Evolutionary conservation across 1,140 invertebrate species (phyloP).

Genomic region (Chrysomallon squamiferum): DNA sequence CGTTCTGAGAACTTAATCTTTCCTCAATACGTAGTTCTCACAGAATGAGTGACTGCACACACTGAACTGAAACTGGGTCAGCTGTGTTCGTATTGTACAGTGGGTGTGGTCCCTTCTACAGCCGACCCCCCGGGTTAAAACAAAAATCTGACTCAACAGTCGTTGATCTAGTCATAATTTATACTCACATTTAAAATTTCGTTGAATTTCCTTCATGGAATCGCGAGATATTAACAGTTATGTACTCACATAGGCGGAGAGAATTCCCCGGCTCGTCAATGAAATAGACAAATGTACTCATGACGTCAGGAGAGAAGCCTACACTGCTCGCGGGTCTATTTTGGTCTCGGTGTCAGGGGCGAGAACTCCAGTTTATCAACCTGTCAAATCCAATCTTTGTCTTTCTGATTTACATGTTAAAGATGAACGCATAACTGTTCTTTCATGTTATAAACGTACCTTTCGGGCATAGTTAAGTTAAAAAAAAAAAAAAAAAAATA

Average conservation of each 20-base stretch:
- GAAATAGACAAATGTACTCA: neutral
- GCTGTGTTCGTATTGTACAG: neutral
- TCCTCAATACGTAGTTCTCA: too few species aligned
- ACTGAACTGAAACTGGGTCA: neutral
- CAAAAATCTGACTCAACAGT: neutral
- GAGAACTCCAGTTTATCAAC: neutral
- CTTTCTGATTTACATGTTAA: neutral
- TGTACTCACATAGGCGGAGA: slow-evolving; percentile 1
- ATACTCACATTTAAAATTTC: neutral
- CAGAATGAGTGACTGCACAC: too few species aligned
- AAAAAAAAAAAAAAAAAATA: too few species aligned
- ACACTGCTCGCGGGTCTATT: slow-evolving; percentile 1
- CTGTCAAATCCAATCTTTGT: neutral
- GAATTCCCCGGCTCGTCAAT: neutral
- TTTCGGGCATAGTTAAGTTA: neutral
- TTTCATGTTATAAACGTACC: neutral
- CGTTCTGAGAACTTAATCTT: too few species aligned
- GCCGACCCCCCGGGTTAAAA: neutral
- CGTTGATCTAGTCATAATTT: neutral
- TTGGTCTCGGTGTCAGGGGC: slow-evolving; percentile 4
- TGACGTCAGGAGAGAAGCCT: slow-evolving; percentile 4
- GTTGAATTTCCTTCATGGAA: neutral
- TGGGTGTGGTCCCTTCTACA: slow-evolving; percentile 5
- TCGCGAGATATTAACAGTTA: slow-evolving; percentile 8
- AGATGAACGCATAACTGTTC: neutral